Evolutionary conservation across 2,797 vertebrate genomes (phyloP).

Genomic region (Chelmon rostratus): DNA sequence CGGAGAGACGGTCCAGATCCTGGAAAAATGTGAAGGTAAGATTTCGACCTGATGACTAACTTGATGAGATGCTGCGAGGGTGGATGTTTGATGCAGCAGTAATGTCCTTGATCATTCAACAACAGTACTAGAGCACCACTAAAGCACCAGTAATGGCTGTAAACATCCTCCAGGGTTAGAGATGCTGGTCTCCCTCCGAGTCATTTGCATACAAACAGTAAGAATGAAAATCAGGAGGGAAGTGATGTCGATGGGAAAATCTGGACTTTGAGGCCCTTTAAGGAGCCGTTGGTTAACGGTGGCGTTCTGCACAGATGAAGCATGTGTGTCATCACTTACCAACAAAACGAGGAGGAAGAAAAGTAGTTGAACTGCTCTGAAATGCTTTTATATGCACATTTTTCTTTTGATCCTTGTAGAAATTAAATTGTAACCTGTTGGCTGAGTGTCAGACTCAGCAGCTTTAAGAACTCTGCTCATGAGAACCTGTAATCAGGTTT

Average conservation of each 20-base stretch:
- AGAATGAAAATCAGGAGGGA: not conserved
- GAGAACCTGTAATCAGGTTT: conserved; percentile 1
- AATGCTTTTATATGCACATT: not conserved
- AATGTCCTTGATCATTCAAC: conserved; percentile 19
- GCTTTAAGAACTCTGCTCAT: not conserved
- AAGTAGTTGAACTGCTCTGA: not conserved
- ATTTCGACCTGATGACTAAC: not conserved
- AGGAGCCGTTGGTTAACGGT: not conserved
- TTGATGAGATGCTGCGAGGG: not conserved
- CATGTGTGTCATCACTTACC: not conserved
- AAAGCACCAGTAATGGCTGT: not conserved
- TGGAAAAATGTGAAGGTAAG: conserved; percentile 98
- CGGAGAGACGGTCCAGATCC: conserved; percentile 96
- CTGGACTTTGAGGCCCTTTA: not conserved
- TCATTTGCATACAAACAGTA: not conserved
- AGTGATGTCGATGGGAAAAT: not conserved
- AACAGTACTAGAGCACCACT: not conserved
- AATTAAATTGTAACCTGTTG: not conserved
- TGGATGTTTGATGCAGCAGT: not conserved
- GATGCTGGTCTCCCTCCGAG: not conserved
- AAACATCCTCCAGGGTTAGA: conserved; percentile 4
- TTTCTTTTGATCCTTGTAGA: not conserved
- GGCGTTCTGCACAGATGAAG: not conserved
- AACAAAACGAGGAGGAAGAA: not conserved
- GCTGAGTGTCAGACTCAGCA: not conserved